phyloP scores from a whole-genome alignment of 2,113 vertebrate species.

The Catharus minimus region DNA sequence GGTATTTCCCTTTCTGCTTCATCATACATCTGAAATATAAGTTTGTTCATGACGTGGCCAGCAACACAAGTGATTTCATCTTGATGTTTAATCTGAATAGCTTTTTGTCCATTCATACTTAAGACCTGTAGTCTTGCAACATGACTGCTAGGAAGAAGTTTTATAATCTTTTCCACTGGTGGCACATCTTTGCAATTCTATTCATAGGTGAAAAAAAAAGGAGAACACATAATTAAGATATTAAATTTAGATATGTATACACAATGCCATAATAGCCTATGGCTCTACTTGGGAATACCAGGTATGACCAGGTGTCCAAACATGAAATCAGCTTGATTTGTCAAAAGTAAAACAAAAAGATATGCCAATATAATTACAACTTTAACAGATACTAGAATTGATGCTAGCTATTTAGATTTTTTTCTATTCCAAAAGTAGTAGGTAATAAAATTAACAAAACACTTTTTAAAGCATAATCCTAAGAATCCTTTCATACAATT shows the following conservation, averaged over 20 bases:
- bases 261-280: background rate
- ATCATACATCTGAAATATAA: conserved; percentile 88
- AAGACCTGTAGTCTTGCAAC: conserved; percentile 81
- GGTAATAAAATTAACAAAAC: background rate
- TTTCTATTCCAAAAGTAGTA: background rate
- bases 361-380: background rate
- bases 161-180: conserved; percentile 78
- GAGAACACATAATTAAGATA: background rate
- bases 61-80: conserved; percentile 88
- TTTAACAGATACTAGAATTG: background rate
- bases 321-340: background rate
- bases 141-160: conserved; percentile 83
- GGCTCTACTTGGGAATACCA: background rate
- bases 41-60: conserved; percentile 80
- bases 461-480: background rate
- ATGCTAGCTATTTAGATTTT: background rate
- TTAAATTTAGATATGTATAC: background rate
- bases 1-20: conserved; percentile 82
- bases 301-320: background rate
- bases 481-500: background rate
- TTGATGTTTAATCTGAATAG: conserved; percentile 81
- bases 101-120: conserved; percentile 74
- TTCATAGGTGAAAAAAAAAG: background rate
- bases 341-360: background rate
- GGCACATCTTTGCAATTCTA: conserved; percentile 80